Conservation (phyloP, 2,113 vertebrate genomes). For the Morone saxatilis region DNA sequence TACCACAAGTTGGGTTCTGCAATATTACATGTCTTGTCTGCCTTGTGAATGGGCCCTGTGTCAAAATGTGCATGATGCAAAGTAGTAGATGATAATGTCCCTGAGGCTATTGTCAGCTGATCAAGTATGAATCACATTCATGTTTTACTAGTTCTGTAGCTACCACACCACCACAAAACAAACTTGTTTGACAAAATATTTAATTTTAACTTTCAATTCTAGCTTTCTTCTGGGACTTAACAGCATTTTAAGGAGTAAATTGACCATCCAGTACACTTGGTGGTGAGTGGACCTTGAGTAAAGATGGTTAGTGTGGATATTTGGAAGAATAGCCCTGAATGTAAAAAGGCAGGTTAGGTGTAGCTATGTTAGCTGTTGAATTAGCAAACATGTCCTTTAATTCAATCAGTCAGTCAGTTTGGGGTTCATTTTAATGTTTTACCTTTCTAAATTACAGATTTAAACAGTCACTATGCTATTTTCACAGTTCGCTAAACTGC, state of each 20-base stretch:
- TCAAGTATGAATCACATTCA: not conserved
- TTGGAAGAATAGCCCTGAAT: not conserved
- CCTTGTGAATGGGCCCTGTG: not conserved
- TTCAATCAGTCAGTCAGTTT: too few relatives aligned
- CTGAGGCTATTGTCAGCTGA: too few relatives aligned
- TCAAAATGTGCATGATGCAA: not conserved
- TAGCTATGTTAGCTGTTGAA: not conserved
- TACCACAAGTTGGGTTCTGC: not conserved
- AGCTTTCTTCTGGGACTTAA: not conserved
- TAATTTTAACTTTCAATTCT: not conserved
- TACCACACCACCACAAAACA: not conserved
- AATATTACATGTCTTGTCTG: not conserved
- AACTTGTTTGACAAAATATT: not conserved
- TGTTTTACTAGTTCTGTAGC: not conserved
- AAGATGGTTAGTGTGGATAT: not conserved
- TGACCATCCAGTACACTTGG: too few relatives aligned
- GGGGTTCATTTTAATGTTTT: not conserved
- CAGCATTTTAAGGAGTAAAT: not conserved
- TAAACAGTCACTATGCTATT: not conserved
- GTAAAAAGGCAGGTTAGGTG: not conserved
- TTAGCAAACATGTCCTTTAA: not conserved
- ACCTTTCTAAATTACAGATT: not conserved
- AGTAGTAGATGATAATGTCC: not conserved
- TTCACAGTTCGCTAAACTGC: not conserved
- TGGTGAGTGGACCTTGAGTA: not conserved